Percentiles rank a stretch among this genome's conserved stretches.
Conservation (phyloP, 2,888 invertebrate species). For the Argyra leucocephala region DNA sequence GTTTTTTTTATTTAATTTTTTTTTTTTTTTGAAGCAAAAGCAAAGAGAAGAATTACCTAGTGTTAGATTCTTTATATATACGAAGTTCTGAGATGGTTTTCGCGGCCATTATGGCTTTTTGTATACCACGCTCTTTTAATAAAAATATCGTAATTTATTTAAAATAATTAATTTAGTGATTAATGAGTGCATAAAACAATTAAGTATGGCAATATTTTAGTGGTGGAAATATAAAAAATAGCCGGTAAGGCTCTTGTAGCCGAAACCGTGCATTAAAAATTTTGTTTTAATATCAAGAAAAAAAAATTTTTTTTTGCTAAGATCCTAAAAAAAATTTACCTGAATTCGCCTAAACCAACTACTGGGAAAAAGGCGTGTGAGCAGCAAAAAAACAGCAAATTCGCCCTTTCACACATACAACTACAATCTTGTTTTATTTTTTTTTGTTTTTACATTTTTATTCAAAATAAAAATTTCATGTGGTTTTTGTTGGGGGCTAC, state of each 20-base stretch:
- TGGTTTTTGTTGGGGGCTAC: constrained; percentile 7
- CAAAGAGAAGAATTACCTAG: neutral
- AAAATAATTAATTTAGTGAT: constrained; percentile 61
- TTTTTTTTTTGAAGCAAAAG: neutral
- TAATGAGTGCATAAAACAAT: constrained; percentile 59
- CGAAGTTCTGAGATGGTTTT: constrained; percentile 19
- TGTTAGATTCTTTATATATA: neutral
- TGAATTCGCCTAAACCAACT: constrained; percentile 14
- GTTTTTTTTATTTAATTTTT: no score
- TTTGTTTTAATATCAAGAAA: constrained; percentile 9
- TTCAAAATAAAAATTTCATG: constrained; percentile 23
- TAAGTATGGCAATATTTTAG: constrained; percentile 64
- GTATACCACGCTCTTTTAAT: constrained; percentile 61
- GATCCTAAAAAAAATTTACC: neutral
- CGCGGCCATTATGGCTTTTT: constrained; percentile 78
- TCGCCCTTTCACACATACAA: neutral
- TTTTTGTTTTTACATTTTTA: neutral
- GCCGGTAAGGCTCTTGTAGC: constrained; percentile 55
- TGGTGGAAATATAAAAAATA: constrained; percentile 55
- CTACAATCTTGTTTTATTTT: constrained; percentile 4
- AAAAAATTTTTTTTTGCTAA: constrained; percentile 2
- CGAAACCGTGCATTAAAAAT: constrained; percentile 17
- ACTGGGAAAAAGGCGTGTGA: constrained; percentile 19
- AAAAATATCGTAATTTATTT: constrained; percentile 48
- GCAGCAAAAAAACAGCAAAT: neutral